phyloP scores from a whole-genome alignment of 2,113 vertebrate genomes.

The Hydrochoerus hydrochaeris region DNA sequence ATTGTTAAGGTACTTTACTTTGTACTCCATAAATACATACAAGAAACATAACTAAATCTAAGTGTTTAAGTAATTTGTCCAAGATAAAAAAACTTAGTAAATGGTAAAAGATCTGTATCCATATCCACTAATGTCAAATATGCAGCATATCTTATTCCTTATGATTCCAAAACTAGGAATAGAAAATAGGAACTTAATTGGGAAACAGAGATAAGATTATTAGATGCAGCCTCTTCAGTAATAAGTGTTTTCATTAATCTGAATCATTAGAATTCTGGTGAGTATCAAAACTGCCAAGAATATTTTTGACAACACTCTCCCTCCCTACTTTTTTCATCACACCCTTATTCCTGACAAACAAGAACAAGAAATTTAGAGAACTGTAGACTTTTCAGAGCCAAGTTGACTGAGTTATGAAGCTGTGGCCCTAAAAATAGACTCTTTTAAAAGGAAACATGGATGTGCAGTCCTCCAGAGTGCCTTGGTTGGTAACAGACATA shows the following conservation, averaged over 20 bases:
- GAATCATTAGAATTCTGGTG: not conserved
- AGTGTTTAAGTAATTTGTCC: not conserved
- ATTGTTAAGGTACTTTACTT: not conserved
- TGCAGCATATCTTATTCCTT: not conserved
- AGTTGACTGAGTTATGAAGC: not conserved
- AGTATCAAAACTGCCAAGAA: constrained; percentile 4
- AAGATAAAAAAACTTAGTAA: not conserved
- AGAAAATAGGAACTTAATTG: not conserved
- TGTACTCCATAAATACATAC: not conserved
- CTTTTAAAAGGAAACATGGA: not conserved
- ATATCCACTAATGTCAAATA: not conserved
- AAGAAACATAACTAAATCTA: not conserved
- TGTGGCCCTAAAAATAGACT: not conserved
- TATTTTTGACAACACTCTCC: not conserved
- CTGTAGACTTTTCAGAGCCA: constrained; percentile 12
- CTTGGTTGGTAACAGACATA: not conserved
- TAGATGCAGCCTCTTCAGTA: not conserved
- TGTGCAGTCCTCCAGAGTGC: not conserved
- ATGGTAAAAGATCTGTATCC: not conserved
- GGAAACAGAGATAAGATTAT: not conserved
- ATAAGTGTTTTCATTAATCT: not conserved
- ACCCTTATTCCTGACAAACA: not conserved
- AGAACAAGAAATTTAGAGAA: constrained; percentile 40
- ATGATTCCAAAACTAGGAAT: not conserved
- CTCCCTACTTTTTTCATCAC: not conserved